Evolutionary conservation across 2,113 vertebrate genomes (phyloP), one percentile per base, ranked within the genome.

Genomic region (Peromyscus polionotus): DNA sequence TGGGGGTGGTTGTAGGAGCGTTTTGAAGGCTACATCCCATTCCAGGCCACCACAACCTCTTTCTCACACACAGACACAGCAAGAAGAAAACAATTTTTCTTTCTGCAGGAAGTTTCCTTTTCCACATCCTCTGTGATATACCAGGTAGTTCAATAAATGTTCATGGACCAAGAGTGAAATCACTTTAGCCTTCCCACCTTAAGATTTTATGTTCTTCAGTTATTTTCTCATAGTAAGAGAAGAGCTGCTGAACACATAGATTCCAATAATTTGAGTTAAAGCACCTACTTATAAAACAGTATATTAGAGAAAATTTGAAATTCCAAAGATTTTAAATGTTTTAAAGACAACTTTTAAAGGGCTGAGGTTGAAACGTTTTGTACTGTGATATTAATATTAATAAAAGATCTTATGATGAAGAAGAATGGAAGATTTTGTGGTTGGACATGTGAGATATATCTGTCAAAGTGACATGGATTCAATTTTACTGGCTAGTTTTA

Each of bases 21-120:
- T 76, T 45, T 42, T 26, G 20, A 83, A 59, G 11, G 36, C 20
- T 59, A 59, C n/a, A 36, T 14, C 3, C 45, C 51, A 28, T 51
- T 28, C 19, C 24, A 5, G 51, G 57, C 8, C 2, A 0, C 8
- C 3, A 48, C 7, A 16, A 16, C 3, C 14, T 28, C 48, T 57
- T 45, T 31, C 31, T 54, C 17, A 33, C 31, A 80, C 3, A 83
- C 11, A 81, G 10, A 59, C 54, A 61, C 3, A 59, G 1, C 57
- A 83, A 36, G 57, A 39, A 12, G 24, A 28, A 16, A 83, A 36
- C 22, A 61, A 39, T 9, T 83, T 16, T 61, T 61, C 57, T 61
- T 28, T 83, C 2, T 13, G 8, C 14, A 16, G 36, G 59, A 61
- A 61, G 7, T 10, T 39, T 72, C 3, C 70, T 39, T n/a, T 72